Percentiles rank a stretch among this genome's conserved stretches.
Conservation (phyloP, 2,797 vertebrate genomes). For the Hephaestus fuliginosus region DNA sequence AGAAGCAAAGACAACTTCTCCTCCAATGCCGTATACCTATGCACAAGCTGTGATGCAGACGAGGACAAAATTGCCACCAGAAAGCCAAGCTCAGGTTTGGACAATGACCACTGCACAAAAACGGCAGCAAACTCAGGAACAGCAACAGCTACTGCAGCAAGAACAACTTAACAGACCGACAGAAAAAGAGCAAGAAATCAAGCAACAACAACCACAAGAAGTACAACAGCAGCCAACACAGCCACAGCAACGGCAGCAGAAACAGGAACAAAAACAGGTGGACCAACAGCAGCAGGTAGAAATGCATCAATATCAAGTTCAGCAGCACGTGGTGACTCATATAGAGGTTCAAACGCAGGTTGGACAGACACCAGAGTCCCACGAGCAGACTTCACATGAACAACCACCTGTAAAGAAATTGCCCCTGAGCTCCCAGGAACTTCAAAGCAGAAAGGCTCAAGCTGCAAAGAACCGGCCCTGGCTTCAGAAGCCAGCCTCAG, state of each 20-base stretch:
- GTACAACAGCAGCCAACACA: conserved; percentile 21
- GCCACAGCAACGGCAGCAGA: conserved; percentile 13
- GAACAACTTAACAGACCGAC: conserved; percentile 19
- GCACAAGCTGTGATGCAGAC: conserved; percentile 63
- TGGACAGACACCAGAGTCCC: conserved; percentile 38
- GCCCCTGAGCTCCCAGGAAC: conserved; percentile 54
- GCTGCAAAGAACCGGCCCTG: conserved; percentile 83
- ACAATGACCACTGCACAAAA: conserved; percentile 19
- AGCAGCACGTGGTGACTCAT: conserved; percentile 30
- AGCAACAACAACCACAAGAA: conserved; percentile 12
- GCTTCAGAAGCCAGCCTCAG: conserved; percentile 76
- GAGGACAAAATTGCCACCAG: conserved; percentile 38
- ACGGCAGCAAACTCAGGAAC: conserved; percentile 24
- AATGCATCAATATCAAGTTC: conserved; percentile 24
- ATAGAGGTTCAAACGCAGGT: conserved; percentile 44
- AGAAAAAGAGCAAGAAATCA: conserved; percentile 15
- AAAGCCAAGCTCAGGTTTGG: conserved; percentile 22
- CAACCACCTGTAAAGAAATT: conserved; percentile 59
- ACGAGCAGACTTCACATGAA: conserved; percentile 37
- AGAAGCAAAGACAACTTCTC: conserved; percentile 65
- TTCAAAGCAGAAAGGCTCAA: conserved; percentile 77
- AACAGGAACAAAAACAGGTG: conserved; percentile 26
- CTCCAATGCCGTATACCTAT: conserved; percentile 64
- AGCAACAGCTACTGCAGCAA: conserved; percentile 32
- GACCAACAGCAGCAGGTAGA: conserved; percentile 26